phyloP scores from a whole-genome alignment of 2,888 invertebrate genomes.

The Pediacus dermestoides region DNA sequence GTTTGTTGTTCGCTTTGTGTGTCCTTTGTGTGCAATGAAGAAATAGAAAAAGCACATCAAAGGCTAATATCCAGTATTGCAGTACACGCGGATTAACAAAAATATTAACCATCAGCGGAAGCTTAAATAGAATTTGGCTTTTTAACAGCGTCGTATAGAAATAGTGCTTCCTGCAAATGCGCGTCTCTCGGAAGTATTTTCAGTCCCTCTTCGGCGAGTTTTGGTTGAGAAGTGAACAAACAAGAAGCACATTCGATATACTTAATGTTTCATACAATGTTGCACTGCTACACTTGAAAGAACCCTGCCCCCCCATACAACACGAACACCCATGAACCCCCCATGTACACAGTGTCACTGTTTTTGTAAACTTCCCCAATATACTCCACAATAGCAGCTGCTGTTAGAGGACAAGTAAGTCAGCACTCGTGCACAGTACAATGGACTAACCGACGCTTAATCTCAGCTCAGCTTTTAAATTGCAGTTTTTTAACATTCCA shows the following conservation, averaged over 20 bases:
- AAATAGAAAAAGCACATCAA: conserved; percentile 9
- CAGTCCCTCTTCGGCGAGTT: conserved; percentile 9
- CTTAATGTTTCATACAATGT: conserved; percentile 3
- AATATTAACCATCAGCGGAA: conserved; percentile 22
- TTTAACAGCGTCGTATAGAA: conserved; percentile 21
- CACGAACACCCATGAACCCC: conserved; percentile 12
- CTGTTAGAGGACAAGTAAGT: conserved; percentile 45
- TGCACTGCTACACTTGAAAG: conserved; percentile 4
- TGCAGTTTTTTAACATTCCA: conserved; percentile 48
- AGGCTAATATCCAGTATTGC: too few species aligned
- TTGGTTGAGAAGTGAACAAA: conserved; percentile 6
- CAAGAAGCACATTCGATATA: too few species aligned
- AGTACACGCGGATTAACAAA: conserved; percentile 21
- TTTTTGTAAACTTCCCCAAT: conserved; percentile 15
- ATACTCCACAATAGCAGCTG: conserved; percentile 28
- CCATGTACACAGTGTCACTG: conserved; percentile 21
- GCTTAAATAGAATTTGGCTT: conserved; percentile 23
- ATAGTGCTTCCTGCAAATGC: conserved; percentile 17
- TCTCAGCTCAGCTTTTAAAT: conserved; percentile 53
- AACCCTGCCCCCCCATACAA: conserved; percentile 11
- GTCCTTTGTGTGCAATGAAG: conserved; percentile 21
- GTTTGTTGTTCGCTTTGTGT: conserved; percentile 36
- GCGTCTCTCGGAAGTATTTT: conserved; percentile 13
- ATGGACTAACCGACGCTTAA: conserved; percentile 52
- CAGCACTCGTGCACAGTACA: conserved; percentile 52